Conservation (phyloP, 2,113 vertebrate genomes). For the Melanotaenia duboulayi region DNA sequence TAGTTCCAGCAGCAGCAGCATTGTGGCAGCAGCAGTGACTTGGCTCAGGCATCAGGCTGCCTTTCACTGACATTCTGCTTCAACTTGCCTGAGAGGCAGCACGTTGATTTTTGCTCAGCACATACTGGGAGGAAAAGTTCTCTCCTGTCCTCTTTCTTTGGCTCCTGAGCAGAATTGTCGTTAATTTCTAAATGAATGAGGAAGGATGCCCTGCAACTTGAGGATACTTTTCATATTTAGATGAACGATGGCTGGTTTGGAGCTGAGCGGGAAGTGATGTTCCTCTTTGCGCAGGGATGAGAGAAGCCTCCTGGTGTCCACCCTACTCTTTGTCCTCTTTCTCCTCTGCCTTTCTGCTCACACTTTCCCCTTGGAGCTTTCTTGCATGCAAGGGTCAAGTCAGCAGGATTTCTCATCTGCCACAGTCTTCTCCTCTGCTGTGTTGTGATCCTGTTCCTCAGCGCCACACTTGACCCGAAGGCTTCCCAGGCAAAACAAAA, state of each 20-base stretch:
- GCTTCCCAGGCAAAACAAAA: constrained; percentile 69
- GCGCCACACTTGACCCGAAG: constrained; percentile 62
- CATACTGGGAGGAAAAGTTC: constrained; percentile 50
- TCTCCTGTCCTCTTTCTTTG: constrained; percentile 17
- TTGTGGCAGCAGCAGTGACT: constrained; percentile 44
- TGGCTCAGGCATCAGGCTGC: constrained; percentile 49
- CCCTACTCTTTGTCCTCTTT: constrained; percentile 16
- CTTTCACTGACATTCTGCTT: constrained; percentile 54
- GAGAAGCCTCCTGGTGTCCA: constrained; percentile 14
- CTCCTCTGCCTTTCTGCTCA: constrained; percentile 28
- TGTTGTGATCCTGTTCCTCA: constrained; percentile 54
- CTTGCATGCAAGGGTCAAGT: constrained; percentile 52
- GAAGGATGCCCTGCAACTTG: constrained; percentile 49
- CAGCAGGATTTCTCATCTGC: constrained; percentile 56
- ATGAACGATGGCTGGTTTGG: constrained; percentile 7
- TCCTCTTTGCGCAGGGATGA: constrained; percentile 44
- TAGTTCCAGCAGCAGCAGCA: constrained; percentile 46
- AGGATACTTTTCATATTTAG: constrained; percentile 54
- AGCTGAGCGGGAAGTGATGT: constrained; percentile 35
- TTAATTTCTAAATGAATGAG: constrained; percentile 25
- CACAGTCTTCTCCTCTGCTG: constrained; percentile 48
- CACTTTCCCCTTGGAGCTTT: constrained; percentile 29
- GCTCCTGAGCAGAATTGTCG: constrained; percentile 17
- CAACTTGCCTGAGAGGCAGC: constrained; percentile 53
- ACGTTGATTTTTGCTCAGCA: constrained; percentile 34